Base-by-base conservation (phyloP, 1,140 invertebrate genomes). In the Drosophila nikananu region DNA sequence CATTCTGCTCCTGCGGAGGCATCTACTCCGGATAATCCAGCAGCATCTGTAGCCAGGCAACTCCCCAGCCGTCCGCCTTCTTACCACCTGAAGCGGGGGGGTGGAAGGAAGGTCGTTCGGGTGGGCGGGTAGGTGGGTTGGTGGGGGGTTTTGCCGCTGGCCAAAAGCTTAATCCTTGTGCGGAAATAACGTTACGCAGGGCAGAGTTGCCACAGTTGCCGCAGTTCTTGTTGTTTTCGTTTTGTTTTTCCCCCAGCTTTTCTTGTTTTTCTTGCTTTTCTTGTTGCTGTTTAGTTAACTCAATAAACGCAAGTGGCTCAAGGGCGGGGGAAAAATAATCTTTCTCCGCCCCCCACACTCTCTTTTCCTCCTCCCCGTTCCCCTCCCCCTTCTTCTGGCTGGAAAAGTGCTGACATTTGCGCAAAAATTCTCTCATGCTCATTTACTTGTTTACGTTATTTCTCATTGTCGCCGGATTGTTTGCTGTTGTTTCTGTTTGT, bases 391-490 rank as follows among this genome's bases (percentile, higher is more conserved):
- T 58, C 25, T 8, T 3, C 44, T 59, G 19, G 21, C 41, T 55
- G 62, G 21, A 80, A 83, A 89, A 81, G 72, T 87, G 84, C 84
- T 87, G 84, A 87, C 81, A 75, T 75, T 87, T 89, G 84, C 84
- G 73, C 62, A 80, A 84, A 87, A 87, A 75, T 74, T 78, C 80
- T 49, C 80, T 81, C 72, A 70, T 71, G 73, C 73, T 83, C 84
- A 89, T 87, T 83, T 87, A 64, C 77, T 87, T 89, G 84, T 89
- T 87, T 89, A 89, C 84, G 84, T 83, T 83, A 83, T 78, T 51
- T 80, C 80, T 80, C 80, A 83, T 83, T 83, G 83, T 87, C 83
- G 67, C 71, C 25, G 63, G 62, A 42, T 65, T 65, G 68, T 64
- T 65, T 48, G 60, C 75, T 76, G 68, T 67, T 63, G 59, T 57